These are phyloP conservation scores for Chydorus sphaericus DNA, from an alignment of 2,888 invertebrate species.

Conservation along the genomic window DNA sequence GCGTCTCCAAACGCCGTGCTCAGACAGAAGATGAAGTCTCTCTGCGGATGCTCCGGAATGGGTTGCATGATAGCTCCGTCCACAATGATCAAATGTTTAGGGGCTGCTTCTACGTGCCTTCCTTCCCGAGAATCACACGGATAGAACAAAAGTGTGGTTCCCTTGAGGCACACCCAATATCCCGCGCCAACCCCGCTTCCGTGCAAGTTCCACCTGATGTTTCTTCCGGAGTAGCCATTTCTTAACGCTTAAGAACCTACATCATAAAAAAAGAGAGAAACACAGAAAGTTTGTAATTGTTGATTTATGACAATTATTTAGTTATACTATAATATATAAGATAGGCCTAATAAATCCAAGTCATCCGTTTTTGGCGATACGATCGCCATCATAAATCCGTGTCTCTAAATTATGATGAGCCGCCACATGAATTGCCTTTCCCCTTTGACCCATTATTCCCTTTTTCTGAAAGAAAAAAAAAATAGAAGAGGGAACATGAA, in stretches of 20 bases:
- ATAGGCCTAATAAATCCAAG: too few relatives aligned
- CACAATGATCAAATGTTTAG: constrained; percentile 88
- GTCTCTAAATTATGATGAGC: too few relatives aligned
- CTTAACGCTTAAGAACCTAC: constrained; percentile 90
- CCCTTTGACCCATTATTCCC: too few relatives aligned
- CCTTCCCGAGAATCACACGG: constrained; percentile 78
- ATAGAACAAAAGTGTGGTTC: constrained; percentile 89
- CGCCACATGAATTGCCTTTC: too few relatives aligned
- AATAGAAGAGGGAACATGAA: too few relatives aligned
- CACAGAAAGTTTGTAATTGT: neutral
- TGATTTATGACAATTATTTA: too few relatives aligned
- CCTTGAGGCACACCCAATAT: constrained; percentile 96
- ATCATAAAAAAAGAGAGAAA: constrained; percentile 9
- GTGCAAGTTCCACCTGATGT: constrained; percentile 88
- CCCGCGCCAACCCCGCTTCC: constrained; percentile 96
- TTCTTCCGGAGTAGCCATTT: constrained; percentile 95
- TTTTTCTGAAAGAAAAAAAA: too few relatives aligned
- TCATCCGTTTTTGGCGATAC: too few relatives aligned
- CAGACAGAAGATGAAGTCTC: constrained; percentile 94
- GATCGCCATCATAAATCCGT: too few relatives aligned
- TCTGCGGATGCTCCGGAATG: constrained; percentile 95
- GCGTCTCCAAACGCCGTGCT: constrained; percentile 97
- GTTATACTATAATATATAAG: too few relatives aligned
- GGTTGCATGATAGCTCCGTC: constrained; percentile 96
- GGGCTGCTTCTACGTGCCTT: constrained; percentile 62